These are phyloP conservation scores for Papilio dardanus DNA, from an alignment of 1,140 invertebrate species.

Conservation along the genomic window DNA sequence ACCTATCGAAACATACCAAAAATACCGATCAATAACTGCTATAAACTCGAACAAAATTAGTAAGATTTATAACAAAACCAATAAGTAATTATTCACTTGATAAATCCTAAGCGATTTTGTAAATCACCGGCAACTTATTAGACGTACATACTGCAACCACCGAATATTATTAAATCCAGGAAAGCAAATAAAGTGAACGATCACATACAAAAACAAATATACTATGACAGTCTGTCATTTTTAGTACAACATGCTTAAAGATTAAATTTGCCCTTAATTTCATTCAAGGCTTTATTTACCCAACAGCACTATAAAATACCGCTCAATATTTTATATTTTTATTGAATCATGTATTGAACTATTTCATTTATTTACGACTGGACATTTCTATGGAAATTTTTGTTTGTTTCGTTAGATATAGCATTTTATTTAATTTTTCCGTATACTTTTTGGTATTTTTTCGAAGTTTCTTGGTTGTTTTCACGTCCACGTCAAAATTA, in stretches of 20 bases:
- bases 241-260: not conserved
- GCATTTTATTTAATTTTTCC: too few species aligned
- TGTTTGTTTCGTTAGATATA: not conserved
- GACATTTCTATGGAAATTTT: too few species aligned
- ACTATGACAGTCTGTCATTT: not conserved
- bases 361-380: too few species aligned
- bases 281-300: too few species aligned
- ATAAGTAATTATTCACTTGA: not conserved
- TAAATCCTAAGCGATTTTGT: not conserved
- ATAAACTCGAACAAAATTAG: not conserved
- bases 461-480: not conserved
- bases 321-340: not conserved
- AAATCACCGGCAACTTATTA: not conserved
- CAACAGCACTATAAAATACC: not conserved
- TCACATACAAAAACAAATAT: not conserved
- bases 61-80: not conserved
- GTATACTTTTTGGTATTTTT: not conserved
- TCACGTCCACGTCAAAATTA: not conserved
- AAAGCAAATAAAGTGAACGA: not conserved
- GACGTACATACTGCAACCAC: not conserved
- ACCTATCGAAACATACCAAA: not conserved
- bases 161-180: not conserved
- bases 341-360: too few species aligned
- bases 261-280: too few species aligned
- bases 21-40: slow-evolving; percentile 1